Evolutionary conservation across 2,113 vertebrate species (phyloP).

Genomic region (Myotis brandtii): DNA sequence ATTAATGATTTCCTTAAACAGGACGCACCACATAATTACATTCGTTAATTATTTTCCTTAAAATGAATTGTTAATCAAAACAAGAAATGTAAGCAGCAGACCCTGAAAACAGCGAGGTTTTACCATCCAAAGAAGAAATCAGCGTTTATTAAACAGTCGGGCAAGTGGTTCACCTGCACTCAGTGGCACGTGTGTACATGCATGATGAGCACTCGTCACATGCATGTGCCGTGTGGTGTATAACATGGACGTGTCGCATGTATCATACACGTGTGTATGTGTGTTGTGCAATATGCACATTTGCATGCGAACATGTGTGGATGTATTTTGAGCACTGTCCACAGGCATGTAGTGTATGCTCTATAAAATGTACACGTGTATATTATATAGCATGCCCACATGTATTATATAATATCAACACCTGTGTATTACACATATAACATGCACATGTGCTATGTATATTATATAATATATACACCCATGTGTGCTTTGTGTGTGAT

Average conservation of each 20-base stretch:
- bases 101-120: background rate
- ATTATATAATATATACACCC: fast-evolving
- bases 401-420: too few species aligned
- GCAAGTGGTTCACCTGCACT: fast-evolving
- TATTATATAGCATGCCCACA: background rate
- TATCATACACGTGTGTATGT: too few species aligned
- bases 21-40: background rate
- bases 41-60: background rate
- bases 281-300: background rate
- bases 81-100: background rate
- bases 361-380: too few species aligned
- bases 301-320: background rate
- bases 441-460: too few species aligned
- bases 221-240: fast-evolving
- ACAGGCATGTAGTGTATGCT: background rate
- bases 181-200: fast-evolving
- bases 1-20: background rate
- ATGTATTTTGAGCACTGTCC: background rate
- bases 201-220: fast-evolving
- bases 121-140: fast-evolving
- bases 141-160: fast-evolving
- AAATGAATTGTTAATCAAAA: background rate
- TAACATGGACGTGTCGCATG: background rate
- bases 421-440: too few species aligned
- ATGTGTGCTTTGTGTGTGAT: fast-evolving